phyloP scores from a whole-genome alignment of 2,888 invertebrate genomes.

The Amaurobius ferox region DNA sequence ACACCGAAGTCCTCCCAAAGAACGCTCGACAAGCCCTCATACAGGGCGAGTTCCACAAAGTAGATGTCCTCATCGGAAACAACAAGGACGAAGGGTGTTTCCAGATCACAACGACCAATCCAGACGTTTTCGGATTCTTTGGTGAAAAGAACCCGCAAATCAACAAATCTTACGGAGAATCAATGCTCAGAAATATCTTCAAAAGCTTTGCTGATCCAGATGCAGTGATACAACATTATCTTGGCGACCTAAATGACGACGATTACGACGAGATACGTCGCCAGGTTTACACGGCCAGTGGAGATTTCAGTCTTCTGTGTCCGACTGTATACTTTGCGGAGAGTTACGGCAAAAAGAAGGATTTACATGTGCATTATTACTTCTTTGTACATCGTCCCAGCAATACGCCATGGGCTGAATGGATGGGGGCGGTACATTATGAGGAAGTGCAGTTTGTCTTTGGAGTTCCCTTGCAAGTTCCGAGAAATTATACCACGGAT shows the following conservation, averaged over 20 bases:
- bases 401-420: constrained; percentile 39
- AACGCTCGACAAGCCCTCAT: constrained; percentile 31
- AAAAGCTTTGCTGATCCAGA: not conserved
- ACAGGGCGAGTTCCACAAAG: constrained; percentile 9
- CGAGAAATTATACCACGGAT: not conserved
- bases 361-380: constrained; percentile 56
- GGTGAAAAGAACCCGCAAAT: constrained; percentile 26
- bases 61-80: constrained; percentile 59
- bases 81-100: constrained; percentile 58
- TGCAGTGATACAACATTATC: constrained; percentile 11
- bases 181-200: not conserved
- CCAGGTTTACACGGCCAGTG: constrained; percentile 26
- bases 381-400: constrained; percentile 55
- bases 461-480: constrained; percentile 31
- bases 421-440: constrained; percentile 61
- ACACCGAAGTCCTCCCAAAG: constrained; percentile 36
- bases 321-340: constrained; percentile 65
- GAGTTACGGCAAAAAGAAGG: constrained; percentile 17
- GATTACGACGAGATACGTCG: constrained; percentile 2
- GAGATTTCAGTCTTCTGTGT: constrained; percentile 49
- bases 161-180: not conserved
- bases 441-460: constrained; percentile 65
- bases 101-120: not conserved
- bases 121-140: constrained; percentile 15
- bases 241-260: not conserved